Evolutionary conservation across 1,140 invertebrate genomes (phyloP), one percentile per base, ranked within the genome.

Genomic region (Procambarus clarkii): DNA sequence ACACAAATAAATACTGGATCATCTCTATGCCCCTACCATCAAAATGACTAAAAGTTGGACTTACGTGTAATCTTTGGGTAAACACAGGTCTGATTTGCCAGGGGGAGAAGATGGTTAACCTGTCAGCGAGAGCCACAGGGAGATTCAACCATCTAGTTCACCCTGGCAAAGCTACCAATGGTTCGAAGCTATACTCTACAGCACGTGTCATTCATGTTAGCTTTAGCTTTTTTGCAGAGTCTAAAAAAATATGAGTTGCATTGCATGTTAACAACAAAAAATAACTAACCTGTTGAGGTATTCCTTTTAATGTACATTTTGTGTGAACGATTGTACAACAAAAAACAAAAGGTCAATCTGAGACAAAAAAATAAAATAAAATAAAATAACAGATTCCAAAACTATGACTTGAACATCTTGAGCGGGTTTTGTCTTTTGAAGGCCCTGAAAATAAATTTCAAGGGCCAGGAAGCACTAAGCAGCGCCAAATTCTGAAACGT

Each of bases 361-460:
- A 34, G 76, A 79, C n/a, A 46, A 80, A 60, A 77, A 58, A 86
- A 48, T 46, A 86, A 76, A 87, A 34, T 15, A 80, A 60, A 58
- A 64, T 9, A 58, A 21, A 64, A 64, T 60, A 85, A 91, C 24
- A 81, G 80, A 50, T 64, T 54, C 54, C 69, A 58, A 80, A 58
- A 85, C 77, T 91, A 86, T 91, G 89, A 91, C 89, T 91, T 91
- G 89, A 85, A 85, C 85, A 79, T 91, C 89, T 91, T 91, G 89
- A 91, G 89, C 89, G 89, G 50, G 89, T 91, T 88, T 90, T 91
- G 89, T 91, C 89, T 91, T 91, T 91, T 91, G 83, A 85, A 80
- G 76, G 83, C 82, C 77, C 87, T 15, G 18, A 45, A 44, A 79
- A 34, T 18, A 74, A 74, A 34, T 58, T 24, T 80, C 64, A 54